A percentile compares a stretch with the other conserved stretches of the same genome.
Evolutionary conservation across 2,888 invertebrate species (phyloP).

Genomic region (Acanthococcus lagerstroemiae): DNA sequence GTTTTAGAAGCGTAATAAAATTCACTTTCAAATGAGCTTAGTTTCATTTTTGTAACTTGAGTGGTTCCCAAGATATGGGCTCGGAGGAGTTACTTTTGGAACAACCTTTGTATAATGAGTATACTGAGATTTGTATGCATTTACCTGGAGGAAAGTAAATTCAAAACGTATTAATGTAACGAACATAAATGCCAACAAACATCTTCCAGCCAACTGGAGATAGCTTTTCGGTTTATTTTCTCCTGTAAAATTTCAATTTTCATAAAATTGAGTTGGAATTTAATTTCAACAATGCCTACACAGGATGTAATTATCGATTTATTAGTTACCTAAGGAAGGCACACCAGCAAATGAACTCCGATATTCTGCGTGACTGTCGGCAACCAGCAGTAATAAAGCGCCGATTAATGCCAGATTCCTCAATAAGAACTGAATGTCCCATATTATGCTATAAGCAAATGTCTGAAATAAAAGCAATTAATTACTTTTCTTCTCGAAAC

Average conservation of each 20-base stretch:
- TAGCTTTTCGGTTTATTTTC: conserved; percentile 97
- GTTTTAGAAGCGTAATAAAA: no score
- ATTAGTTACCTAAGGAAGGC: conserved; percentile 67
- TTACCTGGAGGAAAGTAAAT: conserved; percentile 72
- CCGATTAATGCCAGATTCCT: conserved; percentile 95
- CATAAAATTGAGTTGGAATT: not conserved
- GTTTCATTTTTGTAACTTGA: no score
- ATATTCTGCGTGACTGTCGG: conserved; percentile 90
- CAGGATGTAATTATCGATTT: no score
- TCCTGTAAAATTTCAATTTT: conserved; percentile 41
- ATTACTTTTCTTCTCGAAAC: no score
- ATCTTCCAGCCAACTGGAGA: conserved; percentile 87
- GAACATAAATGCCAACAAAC: conserved; percentile 97
- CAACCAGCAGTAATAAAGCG: conserved; percentile 87
- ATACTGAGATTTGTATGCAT: no score
- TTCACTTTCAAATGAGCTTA: no score
- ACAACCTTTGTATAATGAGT: no score
- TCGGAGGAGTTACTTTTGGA: no score
- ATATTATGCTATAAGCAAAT: conserved; percentile 90
- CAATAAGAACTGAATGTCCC: conserved; percentile 94
- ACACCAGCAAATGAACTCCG: conserved; percentile 94
- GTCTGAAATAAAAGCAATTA: no score
- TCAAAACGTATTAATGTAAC: conserved; percentile 91
- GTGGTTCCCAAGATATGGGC: no score
- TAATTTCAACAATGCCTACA: no score